A percentile compares a stretch with the other conserved stretches of the same genome.
These are phyloP conservation scores for Eueides isabella DNA, from an alignment of 1,140 invertebrate genomes.

Conservation along the genomic window DNA sequence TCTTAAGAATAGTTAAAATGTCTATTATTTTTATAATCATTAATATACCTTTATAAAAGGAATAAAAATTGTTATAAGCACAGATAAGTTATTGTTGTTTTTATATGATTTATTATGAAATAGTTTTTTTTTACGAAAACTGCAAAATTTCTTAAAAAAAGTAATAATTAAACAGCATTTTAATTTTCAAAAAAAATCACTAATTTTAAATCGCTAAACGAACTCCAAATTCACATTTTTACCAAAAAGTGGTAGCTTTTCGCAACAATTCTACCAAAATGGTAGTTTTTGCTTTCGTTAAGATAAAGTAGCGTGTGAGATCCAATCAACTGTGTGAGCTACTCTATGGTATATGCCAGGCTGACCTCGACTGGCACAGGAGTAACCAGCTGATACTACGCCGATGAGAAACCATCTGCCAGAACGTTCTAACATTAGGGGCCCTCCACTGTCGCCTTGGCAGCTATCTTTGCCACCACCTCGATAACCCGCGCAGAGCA, in stretches of 20 bases:
- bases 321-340: constrained; percentile 97
- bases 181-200: background rate
- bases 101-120: no score
- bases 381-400: constrained; percentile 96
- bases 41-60: constrained; percentile 31
- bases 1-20: background rate
- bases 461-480: constrained; percentile 91
- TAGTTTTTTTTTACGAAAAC: background rate
- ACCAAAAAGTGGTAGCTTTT: constrained; percentile 10
- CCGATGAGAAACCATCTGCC: constrained; percentile 92
- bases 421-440: constrained; percentile 92
- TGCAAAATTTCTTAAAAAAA: background rate
- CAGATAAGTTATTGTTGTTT: background rate
- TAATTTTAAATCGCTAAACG: background rate
- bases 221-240: background rate
- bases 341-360: constrained; percentile 97
- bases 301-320: constrained; percentile 84
- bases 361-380: constrained; percentile 94
- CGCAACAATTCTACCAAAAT: constrained; percentile 19
- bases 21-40: constrained; percentile 2
- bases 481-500: constrained; percentile 97
- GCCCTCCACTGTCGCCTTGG: constrained; percentile 94
- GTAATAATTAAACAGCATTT: background rate
- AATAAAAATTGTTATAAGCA: constrained; percentile 17
- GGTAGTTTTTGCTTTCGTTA: constrained; percentile 42